Evolutionary conservation across 2,797 vertebrate species (phyloP), one percentile per base, ranked within the genome.

Genomic region (Jordanella pulchra): DNA sequence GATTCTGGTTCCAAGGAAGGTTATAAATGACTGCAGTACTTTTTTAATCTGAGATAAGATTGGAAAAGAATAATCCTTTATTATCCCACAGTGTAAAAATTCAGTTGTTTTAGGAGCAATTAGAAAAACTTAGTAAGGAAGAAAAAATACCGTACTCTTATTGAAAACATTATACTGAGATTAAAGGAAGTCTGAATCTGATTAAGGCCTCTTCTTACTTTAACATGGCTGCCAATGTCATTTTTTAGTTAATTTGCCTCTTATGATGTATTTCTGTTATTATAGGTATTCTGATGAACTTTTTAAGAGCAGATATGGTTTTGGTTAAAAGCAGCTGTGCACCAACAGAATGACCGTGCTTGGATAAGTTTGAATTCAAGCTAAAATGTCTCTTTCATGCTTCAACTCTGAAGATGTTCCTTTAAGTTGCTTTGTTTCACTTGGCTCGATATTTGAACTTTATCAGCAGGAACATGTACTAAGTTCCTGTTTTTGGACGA

Each of bases 401-500:
- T 5, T 42, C 7, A 48, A 39, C 1, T 75, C 21, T 55, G 25
- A 25, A 15, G 13, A 39, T 65, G 69, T 45, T 32, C 17, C 39
- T 5, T 12, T 50, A 44, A 3, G 18, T 9, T 53, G 0, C 25
- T 23, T 32, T n/a, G 0, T 18, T 73, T 79, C 28, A 73, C 73
- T 78, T 61, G 69, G 27, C 50, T 54, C 65, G 3, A 12, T 56
- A 63, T 89, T 85, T 73, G 73, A 70, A 6, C 69, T 85, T 84
- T 81, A 86, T 86, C 83, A 79, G 76, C 45, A 50, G 44, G 58
- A 30, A 42, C 48, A 55, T n/a, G 73, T 80, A 55, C 53, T 21
- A 76, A 75, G 82, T 89, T 88, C 83, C 84, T 84, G 71, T 82
- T 78, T 51, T 79, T 54, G 61, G 17, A 69, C 6, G 39, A 23